Base-by-base conservation (phyloP, 2,797 vertebrate species). In the Aphelocoma californica region DNA sequence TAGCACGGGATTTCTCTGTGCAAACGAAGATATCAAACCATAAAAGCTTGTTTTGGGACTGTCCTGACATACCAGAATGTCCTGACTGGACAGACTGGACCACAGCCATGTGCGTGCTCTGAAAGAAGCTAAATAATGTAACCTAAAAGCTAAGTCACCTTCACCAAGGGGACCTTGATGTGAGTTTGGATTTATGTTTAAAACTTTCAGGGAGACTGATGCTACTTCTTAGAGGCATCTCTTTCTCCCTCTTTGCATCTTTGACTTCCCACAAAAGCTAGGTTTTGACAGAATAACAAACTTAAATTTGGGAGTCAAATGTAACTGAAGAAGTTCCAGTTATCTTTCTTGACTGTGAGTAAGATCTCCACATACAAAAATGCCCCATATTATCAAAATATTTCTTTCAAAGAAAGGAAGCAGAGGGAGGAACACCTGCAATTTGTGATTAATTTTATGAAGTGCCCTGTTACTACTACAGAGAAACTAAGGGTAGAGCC, bases 71-170 rank as follows among this genome's bases (percentile, higher is more conserved):
- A 70, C 17, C 36, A 6, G 3, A 16, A 7, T 51, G 44, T 40
- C 45, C 3, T 1, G 10, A 54, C 69, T 40, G 24, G 38, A 20
- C 54, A 78, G 57, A 38, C 24, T 29, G 53, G 15, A 67, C 53
- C 38, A 44, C 19, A 81, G 56, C 34, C n/a, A 50, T 0, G 1
- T 34, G 40, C 0, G 0, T 38, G 36, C 26, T 61, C 71, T 53
- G 38, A 53, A 28, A 81, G 38, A 58, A 5, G 29, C 17, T 62
- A 21, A 83, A 12, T 34, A 45, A 72, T 0, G 0, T 47, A 56
- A 72, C 45, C 36, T 28, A 54, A 65, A 38, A 54, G 40, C 44
- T 42, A 50, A 65, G 42, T 28, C 31, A 57, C 26, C 32, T 57
- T 61, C 56, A 69, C 2, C 1, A 1, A 88, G 38, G 21, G 54